Evolutionary conservation across 2,797 vertebrate genomes (phyloP).

Genomic region (Peromyscus aztecus): DNA sequence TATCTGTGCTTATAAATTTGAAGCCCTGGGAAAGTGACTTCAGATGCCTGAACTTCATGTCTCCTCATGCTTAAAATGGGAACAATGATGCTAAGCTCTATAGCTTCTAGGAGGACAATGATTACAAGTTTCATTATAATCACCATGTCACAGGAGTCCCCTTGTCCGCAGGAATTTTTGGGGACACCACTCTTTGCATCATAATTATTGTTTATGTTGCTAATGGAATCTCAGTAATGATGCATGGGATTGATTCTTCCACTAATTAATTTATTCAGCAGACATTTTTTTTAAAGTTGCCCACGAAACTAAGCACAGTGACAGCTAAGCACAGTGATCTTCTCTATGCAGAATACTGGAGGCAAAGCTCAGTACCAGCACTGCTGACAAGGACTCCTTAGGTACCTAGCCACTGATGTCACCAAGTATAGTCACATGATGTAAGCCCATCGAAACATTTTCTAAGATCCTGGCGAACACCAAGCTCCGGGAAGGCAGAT

Average conservation of each 20-base stretch:
- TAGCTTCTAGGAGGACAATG: not conserved
- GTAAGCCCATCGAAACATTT: not conserved
- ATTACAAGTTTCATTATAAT: not conserved
- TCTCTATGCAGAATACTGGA: not conserved
- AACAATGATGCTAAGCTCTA: not conserved
- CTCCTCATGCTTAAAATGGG: constrained; percentile 3
- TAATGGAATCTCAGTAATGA: not conserved
- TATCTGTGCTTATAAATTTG: not conserved
- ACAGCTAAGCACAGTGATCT: not conserved
- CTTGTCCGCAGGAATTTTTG: not conserved
- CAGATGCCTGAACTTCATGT: not conserved
- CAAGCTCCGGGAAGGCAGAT: not conserved
- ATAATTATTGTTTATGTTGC: not conserved
- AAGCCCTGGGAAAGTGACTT: not conserved
- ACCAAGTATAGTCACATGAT: not conserved
- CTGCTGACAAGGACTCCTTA: not conserved
- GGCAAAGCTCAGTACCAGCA: not conserved
- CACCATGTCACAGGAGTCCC: not conserved
- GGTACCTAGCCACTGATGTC: not conserved
- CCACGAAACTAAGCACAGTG: not conserved
- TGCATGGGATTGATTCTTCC: not conserved
- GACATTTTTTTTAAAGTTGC: not conserved
- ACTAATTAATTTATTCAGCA: not conserved
- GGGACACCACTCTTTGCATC: not conserved
- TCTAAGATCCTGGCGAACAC: not conserved